These are phyloP conservation scores for Plebejus melissa DNA, from an alignment of 2,888 invertebrate species.

Conservation along the genomic window DNA sequence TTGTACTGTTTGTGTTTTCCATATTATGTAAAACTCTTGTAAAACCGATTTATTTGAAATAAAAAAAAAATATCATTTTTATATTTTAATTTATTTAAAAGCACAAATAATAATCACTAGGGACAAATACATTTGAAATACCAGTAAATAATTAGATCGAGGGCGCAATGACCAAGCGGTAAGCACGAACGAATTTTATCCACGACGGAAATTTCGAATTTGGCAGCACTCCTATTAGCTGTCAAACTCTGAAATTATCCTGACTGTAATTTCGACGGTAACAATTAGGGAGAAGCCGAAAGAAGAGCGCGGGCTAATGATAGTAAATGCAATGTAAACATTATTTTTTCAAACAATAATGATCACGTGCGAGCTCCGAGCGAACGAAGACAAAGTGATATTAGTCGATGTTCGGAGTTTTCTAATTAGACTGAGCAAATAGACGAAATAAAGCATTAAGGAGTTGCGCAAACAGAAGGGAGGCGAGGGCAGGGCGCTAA, in stretches of 20 bases:
- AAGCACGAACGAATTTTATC: not conserved
- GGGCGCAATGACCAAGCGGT: not conserved
- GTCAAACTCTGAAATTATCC: constrained; percentile 7
- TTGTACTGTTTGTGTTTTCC: no score
- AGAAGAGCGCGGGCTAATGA: constrained; percentile 12
- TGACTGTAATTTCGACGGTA: constrained; percentile 15
- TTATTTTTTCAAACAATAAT: constrained; percentile 25
- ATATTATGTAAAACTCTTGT: no score
- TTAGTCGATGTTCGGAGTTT: constrained; percentile 72
- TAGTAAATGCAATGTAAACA: constrained; percentile 26
- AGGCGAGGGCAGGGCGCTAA: constrained; percentile 39
- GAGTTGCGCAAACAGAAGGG: constrained; percentile 70
- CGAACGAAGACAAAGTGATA: constrained; percentile 61
- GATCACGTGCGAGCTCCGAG: constrained; percentile 42
- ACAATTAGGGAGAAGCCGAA: constrained; percentile 4
- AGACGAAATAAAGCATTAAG: constrained; percentile 77
- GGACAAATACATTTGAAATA: not conserved
- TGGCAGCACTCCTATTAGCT: constrained; percentile 14
- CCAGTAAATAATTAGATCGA: not conserved
- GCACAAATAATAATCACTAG: not conserved
- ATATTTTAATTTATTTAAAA: not conserved
- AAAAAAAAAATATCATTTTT: no score
- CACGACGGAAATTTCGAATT: constrained; percentile 7
- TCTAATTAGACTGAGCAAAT: constrained; percentile 76
- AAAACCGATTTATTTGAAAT: no score